These are phyloP conservation scores for Myotis brandtii DNA, from an alignment of 2,113 vertebrate species.

Conservation along the genomic window DNA sequence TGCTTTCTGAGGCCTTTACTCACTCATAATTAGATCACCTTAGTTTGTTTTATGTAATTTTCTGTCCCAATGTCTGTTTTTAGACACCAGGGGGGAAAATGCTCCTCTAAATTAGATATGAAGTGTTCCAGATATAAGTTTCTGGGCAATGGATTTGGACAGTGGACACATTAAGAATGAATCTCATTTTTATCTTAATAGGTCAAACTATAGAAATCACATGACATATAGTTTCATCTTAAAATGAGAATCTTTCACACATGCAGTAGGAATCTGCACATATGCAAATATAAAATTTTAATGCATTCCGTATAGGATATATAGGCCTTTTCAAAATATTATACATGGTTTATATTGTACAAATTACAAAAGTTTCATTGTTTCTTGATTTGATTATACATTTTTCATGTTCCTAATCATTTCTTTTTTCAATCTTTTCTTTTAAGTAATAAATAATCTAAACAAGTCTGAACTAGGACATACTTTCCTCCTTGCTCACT, in stretches of 20 bases:
- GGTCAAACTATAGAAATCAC: background rate
- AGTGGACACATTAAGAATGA: background rate
- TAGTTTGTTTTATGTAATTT: constrained; percentile 44
- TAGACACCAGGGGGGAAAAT: background rate
- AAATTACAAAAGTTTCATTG: background rate
- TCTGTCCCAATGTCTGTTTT: background rate
- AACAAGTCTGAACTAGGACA: background rate
- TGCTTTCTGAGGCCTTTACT: background rate
- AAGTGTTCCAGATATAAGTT: background rate
- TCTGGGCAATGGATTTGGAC: background rate
- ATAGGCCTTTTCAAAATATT: background rate
- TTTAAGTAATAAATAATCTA: background rate
- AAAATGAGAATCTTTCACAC: background rate
- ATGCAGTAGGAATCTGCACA: background rate
- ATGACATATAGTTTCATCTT: fast-evolving
- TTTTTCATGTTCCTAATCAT: background rate
- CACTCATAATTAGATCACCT: background rate
- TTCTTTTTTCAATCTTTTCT: background rate
- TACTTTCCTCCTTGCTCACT: constrained; percentile 3
- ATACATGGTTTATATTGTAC: background rate
- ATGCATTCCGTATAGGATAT: background rate
- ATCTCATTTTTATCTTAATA: background rate
- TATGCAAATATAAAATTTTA: background rate
- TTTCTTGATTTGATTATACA: background rate
- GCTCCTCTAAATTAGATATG: constrained; percentile 25